Base-by-base conservation (phyloP, 1,140 invertebrate species). In the Brachionus sp. region DNA sequence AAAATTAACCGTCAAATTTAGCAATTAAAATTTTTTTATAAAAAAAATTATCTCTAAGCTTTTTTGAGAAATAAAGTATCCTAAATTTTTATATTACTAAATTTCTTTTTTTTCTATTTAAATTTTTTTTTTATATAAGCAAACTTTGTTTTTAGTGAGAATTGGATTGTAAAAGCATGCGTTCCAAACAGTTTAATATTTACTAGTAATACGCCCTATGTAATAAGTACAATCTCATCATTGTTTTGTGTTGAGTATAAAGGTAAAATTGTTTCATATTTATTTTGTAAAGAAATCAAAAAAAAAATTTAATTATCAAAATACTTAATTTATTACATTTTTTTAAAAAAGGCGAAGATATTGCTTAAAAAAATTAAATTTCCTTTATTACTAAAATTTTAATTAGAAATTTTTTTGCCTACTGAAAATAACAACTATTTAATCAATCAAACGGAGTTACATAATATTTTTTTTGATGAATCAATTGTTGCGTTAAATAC, bases 171-270 rank as follows among this genome's bases (percentile, higher is more conserved):
- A 46, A 75, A 46, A 35, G 16, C 42, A 23, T 75, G 70, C 4
- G n/a, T 75, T 12, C 70, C 70, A 46, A 29, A 44, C 10, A 46
- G 25, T 25, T 0, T 25, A 9, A 25, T 75, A n/a, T 75, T 46
- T 19, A 35, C 70, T 5, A 75, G 70, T 46, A 75, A 75, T 46
- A 75, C 39, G 25, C 70, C 70, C 12, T 75, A 46, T 75, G 23
- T 75, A 23, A 46, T 75, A 10, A 44, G 46, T 25, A 23, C 23
- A 13, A 39, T 10, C 12, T 9, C 19, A 35, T 46, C 37, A 25
- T 46, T 75, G 10, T 44, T 75, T 46, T 75, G 70, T 46, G 70
- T 75, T 3, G 70, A 75, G 7, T 46, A 75, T 29, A 25, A 46
- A 13, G 42, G 70, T 75, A 75, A 42, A 46, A 29, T 2, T 29